phyloP scores from a whole-genome alignment of 2,797 vertebrate species.

The Thaleichthys pacificus region DNA sequence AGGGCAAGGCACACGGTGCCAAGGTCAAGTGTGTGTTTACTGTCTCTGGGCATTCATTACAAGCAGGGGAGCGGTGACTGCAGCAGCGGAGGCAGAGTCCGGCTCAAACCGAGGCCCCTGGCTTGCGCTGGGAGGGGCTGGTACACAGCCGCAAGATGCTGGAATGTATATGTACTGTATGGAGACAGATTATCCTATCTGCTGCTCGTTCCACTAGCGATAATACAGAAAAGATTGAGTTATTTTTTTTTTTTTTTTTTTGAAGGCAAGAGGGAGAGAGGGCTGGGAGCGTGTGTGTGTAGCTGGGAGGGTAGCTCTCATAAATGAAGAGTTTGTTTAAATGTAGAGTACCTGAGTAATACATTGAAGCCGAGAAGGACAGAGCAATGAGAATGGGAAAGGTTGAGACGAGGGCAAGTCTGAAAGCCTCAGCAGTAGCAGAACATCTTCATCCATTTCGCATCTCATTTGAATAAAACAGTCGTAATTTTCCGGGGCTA shows the following conservation, averaged over 20 bases:
- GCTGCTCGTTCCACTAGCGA: too few relatives aligned
- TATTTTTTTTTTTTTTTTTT: too few relatives aligned
- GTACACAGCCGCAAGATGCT: slow-evolving; percentile 12
- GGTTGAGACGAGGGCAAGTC: slow-evolving; percentile 11
- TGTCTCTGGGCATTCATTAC: slow-evolving; percentile 29
- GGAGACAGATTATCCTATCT: too few relatives aligned
- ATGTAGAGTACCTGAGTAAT: background rate
- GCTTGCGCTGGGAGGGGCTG: slow-evolving; percentile 9
- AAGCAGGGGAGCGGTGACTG: slow-evolving; percentile 26
- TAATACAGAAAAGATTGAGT: too few relatives aligned
- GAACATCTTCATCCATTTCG: slow-evolving; percentile 39
- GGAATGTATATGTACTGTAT: too few relatives aligned
- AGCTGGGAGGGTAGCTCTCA: slow-evolving; percentile 21
- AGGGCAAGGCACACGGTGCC: slow-evolving; percentile 18
- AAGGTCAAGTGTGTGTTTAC: slow-evolving; percentile 37
- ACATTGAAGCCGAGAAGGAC: slow-evolving; percentile 6
- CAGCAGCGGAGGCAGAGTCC: background rate
- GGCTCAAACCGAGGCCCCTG: slow-evolving; percentile 1
- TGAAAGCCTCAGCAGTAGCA: slow-evolving; percentile 1
- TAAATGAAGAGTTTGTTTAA: slow-evolving; percentile 19
- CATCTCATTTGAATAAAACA: slow-evolving; percentile 52
- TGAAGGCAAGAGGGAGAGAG: too few relatives aligned
- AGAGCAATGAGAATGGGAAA: background rate
- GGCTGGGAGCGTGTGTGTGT: too few relatives aligned
- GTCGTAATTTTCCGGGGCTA: slow-evolving; percentile 39